Base-by-base conservation (phyloP, 1,140 invertebrate species). In the Glossosoma conforme region DNA sequence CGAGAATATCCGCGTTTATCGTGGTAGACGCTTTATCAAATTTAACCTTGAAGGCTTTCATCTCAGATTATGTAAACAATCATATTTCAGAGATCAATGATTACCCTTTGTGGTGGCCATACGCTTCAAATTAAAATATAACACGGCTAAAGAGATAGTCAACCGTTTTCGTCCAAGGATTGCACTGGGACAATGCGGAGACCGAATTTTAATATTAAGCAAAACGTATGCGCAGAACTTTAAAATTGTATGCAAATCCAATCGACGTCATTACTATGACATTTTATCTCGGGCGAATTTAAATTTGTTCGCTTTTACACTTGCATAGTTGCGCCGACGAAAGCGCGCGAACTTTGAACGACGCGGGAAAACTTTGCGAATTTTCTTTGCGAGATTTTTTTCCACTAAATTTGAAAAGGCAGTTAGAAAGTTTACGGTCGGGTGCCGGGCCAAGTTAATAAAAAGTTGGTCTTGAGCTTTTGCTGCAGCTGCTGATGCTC, bases 381-480 rank as follows among this genome's bases (percentile, higher is more conserved):
- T 56, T 58, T 58, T 53, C 47, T 44, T 43, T 41, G 20, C 24
- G 11, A 17, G 20, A 40, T 21, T 57, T 57, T 58, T 54, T 58
- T 46, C 44, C 50, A 13, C 19, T 44, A 40, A 48, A 53, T 45
- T 49, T 58, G 45, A 42, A 33, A 54, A 54, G 44, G 52, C 55
- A 52, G 55, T 53, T 52, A 48, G 25, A 58, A 58, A 58, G 50
- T 58, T 58, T 49, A 49, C 51, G 44, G 51, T 32, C 19, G 24
- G 22, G 15, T 33, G 20, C 45, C 18, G 41, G 51, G 40, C 42
- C 47, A 46, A 58, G 45, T 58, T 58, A 53, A 58, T 58, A 58
- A 53, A 57, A 58, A 58, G 50, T 58, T 58, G 41, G 42, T 13
- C 32, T n/a, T n/a, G n/a, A n/a, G n/a, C n/a, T n/a, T n/a, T n/a